Percentiles rank a stretch among this genome's conserved stretches.
phyloP scores from a whole-genome alignment of 2,113 vertebrate genomes.

The Coracopsis vasa region DNA sequence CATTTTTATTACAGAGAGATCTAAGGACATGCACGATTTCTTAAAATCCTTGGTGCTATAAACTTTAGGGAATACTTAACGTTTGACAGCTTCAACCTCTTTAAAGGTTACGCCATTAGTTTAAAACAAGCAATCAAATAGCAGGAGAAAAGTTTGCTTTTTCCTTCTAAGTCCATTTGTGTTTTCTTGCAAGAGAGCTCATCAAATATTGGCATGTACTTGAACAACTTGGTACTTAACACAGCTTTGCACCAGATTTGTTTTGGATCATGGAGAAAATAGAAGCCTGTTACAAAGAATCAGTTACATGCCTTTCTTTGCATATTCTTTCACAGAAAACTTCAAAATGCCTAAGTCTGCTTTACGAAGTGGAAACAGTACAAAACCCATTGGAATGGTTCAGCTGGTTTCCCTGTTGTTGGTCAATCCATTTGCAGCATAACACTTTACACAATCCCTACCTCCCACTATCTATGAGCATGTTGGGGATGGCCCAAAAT shows the following conservation, averaged over 20 bases:
- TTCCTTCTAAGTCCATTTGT: not conserved
- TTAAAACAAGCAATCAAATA: not conserved
- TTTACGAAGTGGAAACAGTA: not conserved
- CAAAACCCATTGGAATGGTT: not conserved
- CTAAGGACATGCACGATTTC: not conserved
- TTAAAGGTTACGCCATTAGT: not conserved
- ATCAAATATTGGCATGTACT: not conserved
- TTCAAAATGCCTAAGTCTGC: not conserved
- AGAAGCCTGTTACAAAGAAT: not conserved
- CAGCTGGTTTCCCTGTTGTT: not conserved
- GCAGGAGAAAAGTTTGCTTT: not conserved
- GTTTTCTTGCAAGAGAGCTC: not conserved
- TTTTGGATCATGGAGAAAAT: not conserved
- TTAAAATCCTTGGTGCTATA: not conserved
- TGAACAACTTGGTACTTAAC: not conserved
- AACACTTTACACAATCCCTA: not conserved
- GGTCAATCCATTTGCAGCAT: not conserved
- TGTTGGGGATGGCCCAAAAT: not conserved
- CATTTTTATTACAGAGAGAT: not conserved
- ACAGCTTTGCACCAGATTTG: not conserved
- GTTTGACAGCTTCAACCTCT: not conserved
- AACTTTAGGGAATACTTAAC: not conserved
- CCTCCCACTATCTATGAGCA: not conserved
- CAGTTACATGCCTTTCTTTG: not conserved
- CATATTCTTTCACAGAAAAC: not conserved